phyloP scores from a whole-genome alignment of 2,888 invertebrate species.

The Ectemnius continuus region DNA sequence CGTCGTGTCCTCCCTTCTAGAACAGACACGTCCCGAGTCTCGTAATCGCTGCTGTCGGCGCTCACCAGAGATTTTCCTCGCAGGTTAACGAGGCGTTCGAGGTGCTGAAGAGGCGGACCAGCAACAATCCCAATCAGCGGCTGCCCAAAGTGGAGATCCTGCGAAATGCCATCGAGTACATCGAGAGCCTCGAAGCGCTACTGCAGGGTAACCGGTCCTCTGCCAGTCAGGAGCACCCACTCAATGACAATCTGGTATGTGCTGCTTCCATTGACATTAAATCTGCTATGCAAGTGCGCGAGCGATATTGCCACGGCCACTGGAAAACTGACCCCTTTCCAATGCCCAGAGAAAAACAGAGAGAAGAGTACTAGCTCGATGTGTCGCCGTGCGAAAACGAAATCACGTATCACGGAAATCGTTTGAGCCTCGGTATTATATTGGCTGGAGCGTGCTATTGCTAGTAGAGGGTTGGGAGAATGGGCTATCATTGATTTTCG shows the following conservation, averaged over 20 bases:
- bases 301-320: too few species aligned
- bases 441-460: constrained; percentile 4
- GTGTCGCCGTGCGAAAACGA: constrained; percentile 2
- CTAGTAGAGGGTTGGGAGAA: constrained; percentile 9
- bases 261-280: not conserved
- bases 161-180: constrained; percentile 98
- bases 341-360: not conserved
- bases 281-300: not conserved
- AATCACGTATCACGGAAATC: constrained; percentile 12
- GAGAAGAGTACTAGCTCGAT: not conserved
- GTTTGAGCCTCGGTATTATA: constrained; percentile 21
- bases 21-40: not conserved
- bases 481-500: constrained; percentile 56
- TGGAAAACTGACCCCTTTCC: too few species aligned
- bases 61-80: constrained; percentile 11
- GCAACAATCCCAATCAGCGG: constrained; percentile 96
- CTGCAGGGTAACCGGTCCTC: constrained; percentile 82
- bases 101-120: constrained; percentile 93
- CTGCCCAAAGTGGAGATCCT: constrained; percentile 98
- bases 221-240: constrained; percentile 60
- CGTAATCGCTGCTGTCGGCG: not conserved
- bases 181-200: constrained; percentile 93
- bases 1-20: not conserved
- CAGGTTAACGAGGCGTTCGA: constrained; percentile 99
- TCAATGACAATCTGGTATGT: constrained; percentile 48